phyloP scores from a whole-genome alignment of 2,888 invertebrate genomes.

The Cylloceria caligata region DNA sequence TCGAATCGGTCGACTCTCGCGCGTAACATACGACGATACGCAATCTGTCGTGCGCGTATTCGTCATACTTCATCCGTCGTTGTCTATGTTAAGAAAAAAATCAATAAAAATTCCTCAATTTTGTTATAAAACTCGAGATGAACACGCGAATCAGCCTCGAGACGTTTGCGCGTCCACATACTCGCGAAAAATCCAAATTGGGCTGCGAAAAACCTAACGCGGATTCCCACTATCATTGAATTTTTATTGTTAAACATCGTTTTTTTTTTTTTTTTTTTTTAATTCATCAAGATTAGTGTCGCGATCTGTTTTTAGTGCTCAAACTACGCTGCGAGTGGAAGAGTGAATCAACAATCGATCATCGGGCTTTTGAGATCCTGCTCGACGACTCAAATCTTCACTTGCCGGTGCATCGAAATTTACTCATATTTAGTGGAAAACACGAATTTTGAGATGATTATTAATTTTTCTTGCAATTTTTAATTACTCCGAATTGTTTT shows the following conservation, averaged over 20 bases:
- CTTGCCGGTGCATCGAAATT: neutral
- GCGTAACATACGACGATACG: constrained; percentile 61
- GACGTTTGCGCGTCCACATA: constrained; percentile 24
- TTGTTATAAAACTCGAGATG: constrained; percentile 10
- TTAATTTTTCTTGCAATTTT: neutral
- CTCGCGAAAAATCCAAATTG: constrained; percentile 31
- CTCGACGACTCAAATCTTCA: neutral
- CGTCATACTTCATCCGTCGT: neutral
- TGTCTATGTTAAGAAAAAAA: neutral
- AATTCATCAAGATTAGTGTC: no score
- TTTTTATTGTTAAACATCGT: neutral
- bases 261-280: no score
- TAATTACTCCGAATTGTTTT: neutral
- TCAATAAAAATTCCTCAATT: neutral
- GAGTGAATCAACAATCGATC: neutral
- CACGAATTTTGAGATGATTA: no score
- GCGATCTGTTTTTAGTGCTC: neutral
- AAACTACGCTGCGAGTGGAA: neutral
- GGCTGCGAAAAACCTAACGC: neutral
- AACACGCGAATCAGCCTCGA: neutral
- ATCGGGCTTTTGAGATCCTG: no score
- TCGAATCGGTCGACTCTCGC: constrained; percentile 66
- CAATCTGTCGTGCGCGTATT: constrained; percentile 34
- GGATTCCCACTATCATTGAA: constrained; percentile 2
- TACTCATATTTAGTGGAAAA: neutral